Evolutionary conservation across 2,888 invertebrate species (phyloP).

Genomic region (Prostheceraeus crozeri): DNA sequence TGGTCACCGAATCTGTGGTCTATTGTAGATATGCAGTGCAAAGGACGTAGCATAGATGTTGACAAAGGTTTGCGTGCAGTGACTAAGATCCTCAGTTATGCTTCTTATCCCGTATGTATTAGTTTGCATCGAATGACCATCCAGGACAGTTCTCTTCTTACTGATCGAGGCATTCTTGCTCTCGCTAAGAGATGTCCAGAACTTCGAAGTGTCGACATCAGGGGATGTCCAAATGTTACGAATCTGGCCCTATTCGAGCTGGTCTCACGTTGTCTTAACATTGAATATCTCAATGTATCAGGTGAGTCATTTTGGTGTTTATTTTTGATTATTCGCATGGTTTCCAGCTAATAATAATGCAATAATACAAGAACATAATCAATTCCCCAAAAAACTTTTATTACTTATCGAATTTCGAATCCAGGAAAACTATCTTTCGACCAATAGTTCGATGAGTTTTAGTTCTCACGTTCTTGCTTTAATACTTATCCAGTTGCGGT

Average conservation of each 20-base stretch:
- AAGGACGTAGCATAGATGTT: conserved; percentile 63
- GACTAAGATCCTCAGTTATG: conserved; percentile 64
- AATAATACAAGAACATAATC: too few species aligned
- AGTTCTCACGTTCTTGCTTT: too few species aligned
- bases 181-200: conserved; percentile 73
- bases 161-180: conserved; percentile 69
- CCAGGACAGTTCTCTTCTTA: conserved; percentile 66
- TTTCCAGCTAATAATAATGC: too few species aligned
- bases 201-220: conserved; percentile 71
- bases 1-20: conserved; percentile 73
- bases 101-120: conserved; percentile 65
- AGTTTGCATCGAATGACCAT: conserved; percentile 65
- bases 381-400: too few species aligned
- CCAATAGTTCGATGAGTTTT: too few species aligned
- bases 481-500: too few species aligned
- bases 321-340: too few species aligned
- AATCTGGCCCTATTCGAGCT: conserved; percentile 72
- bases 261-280: conserved; percentile 69
- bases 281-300: conserved; percentile 76
- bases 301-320: too few species aligned
- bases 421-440: too few species aligned
- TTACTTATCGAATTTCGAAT: too few species aligned
- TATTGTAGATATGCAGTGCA: conserved; percentile 58
- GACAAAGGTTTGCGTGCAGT: conserved; percentile 63
- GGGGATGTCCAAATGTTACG: conserved; percentile 68